Evolutionary conservation across 2,888 invertebrate species (phyloP).

Genomic region (Malachius bipustulatus): DNA sequence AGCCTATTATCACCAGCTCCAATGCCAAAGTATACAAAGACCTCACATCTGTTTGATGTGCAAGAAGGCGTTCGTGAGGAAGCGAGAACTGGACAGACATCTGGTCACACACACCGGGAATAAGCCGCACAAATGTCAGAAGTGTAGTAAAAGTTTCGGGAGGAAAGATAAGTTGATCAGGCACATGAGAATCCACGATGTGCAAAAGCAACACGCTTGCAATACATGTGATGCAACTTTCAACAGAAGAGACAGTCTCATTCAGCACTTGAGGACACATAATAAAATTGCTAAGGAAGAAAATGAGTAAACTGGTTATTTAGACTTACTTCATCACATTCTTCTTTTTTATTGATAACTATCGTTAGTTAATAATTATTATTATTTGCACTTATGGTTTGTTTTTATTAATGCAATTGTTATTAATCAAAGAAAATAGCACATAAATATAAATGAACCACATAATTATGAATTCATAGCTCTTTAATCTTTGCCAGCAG

Average conservation of each 20-base stretch:
- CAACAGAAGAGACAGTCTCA: constrained; percentile 45
- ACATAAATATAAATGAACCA: too few species aligned
- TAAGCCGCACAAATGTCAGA: constrained; percentile 54
- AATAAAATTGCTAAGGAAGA: constrained; percentile 8
- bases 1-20: constrained; percentile 24
- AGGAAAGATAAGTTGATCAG: constrained; percentile 57
- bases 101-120: constrained; percentile 53
- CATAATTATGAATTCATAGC: too few species aligned
- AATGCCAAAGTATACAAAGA: constrained; percentile 21
- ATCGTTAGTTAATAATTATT: too few species aligned
- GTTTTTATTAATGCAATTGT: too few species aligned
- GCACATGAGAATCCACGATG: constrained; percentile 55
- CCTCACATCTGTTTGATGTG: constrained; percentile 54
- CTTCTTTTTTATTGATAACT: too few species aligned
- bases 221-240: constrained; percentile 49
- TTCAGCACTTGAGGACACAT: constrained; percentile 48
- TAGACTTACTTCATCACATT: too few species aligned
- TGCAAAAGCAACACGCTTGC: constrained; percentile 39
- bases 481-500: too few species aligned
- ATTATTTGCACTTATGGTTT: too few species aligned
- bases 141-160: constrained; percentile 55
- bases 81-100: constrained; percentile 59
- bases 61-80: constrained; percentile 53
- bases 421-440: too few species aligned
- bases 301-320: neutral